Conservation (phyloP, 2,113 vertebrate species). For the Peucedramus taeniatus region DNA sequence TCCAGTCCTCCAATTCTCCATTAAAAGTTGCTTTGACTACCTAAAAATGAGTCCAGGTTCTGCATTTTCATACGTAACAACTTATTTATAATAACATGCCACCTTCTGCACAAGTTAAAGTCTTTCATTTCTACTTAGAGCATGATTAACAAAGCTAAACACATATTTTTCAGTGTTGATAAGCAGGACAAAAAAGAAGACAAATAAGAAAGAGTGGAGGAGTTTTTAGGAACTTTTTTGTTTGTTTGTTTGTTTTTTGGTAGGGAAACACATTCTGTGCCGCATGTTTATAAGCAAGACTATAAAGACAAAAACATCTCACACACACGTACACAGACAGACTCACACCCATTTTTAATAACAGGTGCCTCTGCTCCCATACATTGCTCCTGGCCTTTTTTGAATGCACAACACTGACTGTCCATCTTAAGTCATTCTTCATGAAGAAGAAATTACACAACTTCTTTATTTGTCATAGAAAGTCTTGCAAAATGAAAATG, state of each 20-base stretch:
- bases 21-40: background rate
- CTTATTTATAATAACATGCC: background rate
- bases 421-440: background rate
- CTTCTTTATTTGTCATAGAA: background rate
- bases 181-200: background rate
- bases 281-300: background rate
- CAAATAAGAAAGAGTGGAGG: background rate
- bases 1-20: background rate
- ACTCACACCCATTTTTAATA: background rate
- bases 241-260: background rate
- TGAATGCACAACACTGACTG: background rate
- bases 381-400: background rate
- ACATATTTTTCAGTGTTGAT: background rate
- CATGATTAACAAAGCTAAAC: background rate
- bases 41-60: background rate
- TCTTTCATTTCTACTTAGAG: background rate
- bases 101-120: background rate
- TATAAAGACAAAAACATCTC: background rate
- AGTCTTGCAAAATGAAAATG: background rate
- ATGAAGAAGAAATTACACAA: background rate
- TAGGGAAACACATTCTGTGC: background rate
- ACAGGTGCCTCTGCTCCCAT: background rate
- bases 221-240: accelerated
- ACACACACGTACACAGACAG: background rate
- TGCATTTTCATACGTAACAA: background rate